Percentiles rank a stretch among this genome's conserved stretches.
These are phyloP conservation scores for Loriculus beryllinus DNA, from an alignment of 2,797 vertebrate genomes.

Conservation along the genomic window DNA sequence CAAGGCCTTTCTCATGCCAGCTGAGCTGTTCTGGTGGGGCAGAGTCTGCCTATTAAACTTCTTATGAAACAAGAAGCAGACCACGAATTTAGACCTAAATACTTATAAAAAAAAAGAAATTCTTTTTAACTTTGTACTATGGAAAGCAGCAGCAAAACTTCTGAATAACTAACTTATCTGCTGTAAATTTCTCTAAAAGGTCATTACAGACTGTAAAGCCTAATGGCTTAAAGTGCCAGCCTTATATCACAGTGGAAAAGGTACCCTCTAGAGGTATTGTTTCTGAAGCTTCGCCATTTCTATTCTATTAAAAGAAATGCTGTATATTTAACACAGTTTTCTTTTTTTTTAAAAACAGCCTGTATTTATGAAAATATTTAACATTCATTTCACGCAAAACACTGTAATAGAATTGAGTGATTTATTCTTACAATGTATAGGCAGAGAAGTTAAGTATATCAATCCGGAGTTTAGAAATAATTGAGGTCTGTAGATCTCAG, in stretches of 20 bases:
- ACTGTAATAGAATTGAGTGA: neutral
- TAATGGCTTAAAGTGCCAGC: conserved; percentile 20
- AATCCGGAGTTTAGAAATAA: conserved; percentile 34
- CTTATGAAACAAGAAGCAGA: neutral
- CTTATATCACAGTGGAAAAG: neutral
- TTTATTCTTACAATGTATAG: conserved; percentile 20
- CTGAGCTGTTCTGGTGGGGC: neutral
- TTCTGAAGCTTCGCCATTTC: conserved; percentile 35
- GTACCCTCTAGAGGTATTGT: neutral
- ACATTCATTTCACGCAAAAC: neutral
- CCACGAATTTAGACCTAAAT: neutral
- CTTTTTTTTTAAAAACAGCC: neutral
- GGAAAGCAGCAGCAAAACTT: conserved; percentile 10
- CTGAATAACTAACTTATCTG: conserved; percentile 19
- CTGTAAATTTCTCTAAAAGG: conserved; percentile 29
- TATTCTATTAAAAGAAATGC: neutral
- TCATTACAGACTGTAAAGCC: conserved; percentile 5
- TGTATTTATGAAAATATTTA: conserved; percentile 17
- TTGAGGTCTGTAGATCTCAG: conserved; percentile 38
- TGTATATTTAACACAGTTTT: neutral
- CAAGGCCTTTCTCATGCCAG: neutral
- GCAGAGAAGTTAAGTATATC: conserved; percentile 10
- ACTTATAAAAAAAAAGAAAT: neutral
- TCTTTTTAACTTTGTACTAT: neutral
- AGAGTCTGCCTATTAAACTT: neutral